phyloP scores from a whole-genome alignment of 2,888 invertebrate genomes.

The Chrysolina oricalcia region DNA sequence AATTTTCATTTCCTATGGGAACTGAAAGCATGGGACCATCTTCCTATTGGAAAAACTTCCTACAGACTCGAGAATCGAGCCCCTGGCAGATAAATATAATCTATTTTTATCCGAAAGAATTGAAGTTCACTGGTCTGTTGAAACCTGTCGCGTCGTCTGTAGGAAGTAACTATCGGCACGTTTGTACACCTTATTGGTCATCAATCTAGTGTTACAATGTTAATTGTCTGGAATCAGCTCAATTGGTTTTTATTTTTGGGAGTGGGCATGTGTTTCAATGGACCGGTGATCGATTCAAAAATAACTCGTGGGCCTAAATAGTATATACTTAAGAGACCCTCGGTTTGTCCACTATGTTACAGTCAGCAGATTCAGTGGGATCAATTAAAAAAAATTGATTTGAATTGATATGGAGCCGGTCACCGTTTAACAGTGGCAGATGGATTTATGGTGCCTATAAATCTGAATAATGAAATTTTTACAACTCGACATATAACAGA shows the following conservation, averaged over 20 bases:
- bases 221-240: neutral
- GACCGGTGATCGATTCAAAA: neutral
- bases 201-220: neutral
- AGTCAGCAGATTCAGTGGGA: neutral
- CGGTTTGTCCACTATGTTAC: neutral
- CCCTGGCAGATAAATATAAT: neutral
- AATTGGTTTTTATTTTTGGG: constrained; percentile 12
- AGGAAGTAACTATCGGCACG: neutral
- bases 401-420: neutral
- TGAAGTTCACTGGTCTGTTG: neutral
- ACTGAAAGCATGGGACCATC: too few species aligned
- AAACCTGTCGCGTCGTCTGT: neutral
- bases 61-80: too few species aligned
- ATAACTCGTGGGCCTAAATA: neutral
- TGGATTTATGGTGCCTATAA: too few species aligned
- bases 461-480: too few species aligned
- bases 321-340: neutral
- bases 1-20: too few species aligned
- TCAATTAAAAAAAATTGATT: neutral
- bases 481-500: neutral
- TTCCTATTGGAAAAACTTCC: too few species aligned
- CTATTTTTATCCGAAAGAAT: neutral
- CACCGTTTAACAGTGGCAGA: neutral
- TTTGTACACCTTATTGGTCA: neutral
- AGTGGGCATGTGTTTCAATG: constrained; percentile 8